phyloP scores from a whole-genome alignment of 2,888 invertebrate genomes.

The Caenorhabditis angaria region DNA sequence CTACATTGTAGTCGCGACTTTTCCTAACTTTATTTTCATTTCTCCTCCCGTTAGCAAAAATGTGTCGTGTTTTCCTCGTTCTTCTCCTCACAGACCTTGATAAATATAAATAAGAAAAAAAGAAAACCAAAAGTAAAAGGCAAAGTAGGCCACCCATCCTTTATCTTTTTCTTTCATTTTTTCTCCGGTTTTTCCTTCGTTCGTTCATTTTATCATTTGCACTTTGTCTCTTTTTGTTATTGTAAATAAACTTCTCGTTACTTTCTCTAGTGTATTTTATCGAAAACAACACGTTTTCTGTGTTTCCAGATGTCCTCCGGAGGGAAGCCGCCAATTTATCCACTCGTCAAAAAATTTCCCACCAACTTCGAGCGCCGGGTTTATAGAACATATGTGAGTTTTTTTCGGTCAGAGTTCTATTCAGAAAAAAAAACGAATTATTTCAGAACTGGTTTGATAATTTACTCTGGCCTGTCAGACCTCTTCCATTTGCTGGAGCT shows the following conservation, averaged over 20 bases:
- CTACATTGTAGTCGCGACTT: too few relatives aligned
- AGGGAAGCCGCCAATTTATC: conserved; percentile 4
- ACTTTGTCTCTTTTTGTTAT: not conserved
- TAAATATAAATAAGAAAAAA: not conserved
- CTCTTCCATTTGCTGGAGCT: conserved; percentile 38
- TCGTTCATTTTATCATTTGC: conserved; percentile 1
- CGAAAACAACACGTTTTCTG: too few relatives aligned
- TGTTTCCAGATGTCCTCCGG: conserved; percentile 25
- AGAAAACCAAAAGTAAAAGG: too few relatives aligned
- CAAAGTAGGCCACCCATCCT: conserved; percentile 1
- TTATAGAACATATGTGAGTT: conserved; percentile 48
- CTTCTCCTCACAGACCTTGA: conserved; percentile 4
- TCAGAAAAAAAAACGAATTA: not conserved
- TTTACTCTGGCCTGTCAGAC: conserved; percentile 50
- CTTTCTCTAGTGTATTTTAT: too few relatives aligned
- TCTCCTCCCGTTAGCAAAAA: too few relatives aligned
- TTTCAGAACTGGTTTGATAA: conserved; percentile 54
- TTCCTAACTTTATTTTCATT: too few relatives aligned
- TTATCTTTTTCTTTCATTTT: not conserved
- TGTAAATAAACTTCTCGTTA: not conserved
- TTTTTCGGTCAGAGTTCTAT: not conserved
- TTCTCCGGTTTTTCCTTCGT: not conserved
- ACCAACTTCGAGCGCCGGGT: conserved; percentile 9
- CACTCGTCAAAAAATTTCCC: not conserved
- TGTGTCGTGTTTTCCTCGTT: too few relatives aligned